A percentile compares a stretch with the other conserved stretches of the same genome.
These are phyloP conservation scores for Synanthedon formicaeformis DNA, from an alignment of 2,888 invertebrate species.

Conservation along the genomic window DNA sequence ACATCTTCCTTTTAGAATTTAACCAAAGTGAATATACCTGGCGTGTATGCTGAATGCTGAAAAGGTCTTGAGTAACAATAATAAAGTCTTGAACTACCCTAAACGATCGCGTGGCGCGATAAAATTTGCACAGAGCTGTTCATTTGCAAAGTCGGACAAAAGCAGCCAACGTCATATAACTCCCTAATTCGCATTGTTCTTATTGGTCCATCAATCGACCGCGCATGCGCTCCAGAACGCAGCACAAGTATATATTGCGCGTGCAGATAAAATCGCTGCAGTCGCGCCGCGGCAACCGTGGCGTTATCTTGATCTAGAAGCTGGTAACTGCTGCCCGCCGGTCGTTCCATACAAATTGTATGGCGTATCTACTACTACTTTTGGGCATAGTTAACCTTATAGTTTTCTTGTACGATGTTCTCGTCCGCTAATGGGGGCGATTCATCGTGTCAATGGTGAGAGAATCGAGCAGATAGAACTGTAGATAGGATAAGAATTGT, in stretches of 20 bases:
- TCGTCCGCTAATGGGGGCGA: constrained; percentile 52
- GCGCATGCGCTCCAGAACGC: constrained; percentile 38
- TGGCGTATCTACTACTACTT: constrained; percentile 61
- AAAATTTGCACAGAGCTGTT: neutral
- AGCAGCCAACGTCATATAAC: constrained; percentile 8
- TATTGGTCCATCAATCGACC: constrained; percentile 61
- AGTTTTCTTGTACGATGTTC: constrained; percentile 56
- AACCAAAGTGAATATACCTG: too few species aligned
- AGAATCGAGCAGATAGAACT: constrained; percentile 32
- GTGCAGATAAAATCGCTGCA: constrained; percentile 49
- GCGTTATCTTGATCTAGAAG: constrained; percentile 54
- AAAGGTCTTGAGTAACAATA: neutral
- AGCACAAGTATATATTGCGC: constrained; percentile 42
- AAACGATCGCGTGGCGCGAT: neutral
- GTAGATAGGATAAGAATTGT: constrained; percentile 24
- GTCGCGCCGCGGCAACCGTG: constrained; percentile 40
- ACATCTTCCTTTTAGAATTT: too few species aligned
- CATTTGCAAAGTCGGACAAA: neutral
- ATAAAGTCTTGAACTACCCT: neutral
- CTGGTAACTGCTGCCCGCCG: constrained; percentile 47
- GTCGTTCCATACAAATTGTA: constrained; percentile 68
- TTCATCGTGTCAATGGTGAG: constrained; percentile 50
- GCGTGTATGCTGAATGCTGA: too few species aligned
- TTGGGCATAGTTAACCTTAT: constrained; percentile 68
- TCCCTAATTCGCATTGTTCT: constrained; percentile 48